phyloP scores from a whole-genome alignment of 2,888 invertebrate genomes.

The Spialia ferax region DNA sequence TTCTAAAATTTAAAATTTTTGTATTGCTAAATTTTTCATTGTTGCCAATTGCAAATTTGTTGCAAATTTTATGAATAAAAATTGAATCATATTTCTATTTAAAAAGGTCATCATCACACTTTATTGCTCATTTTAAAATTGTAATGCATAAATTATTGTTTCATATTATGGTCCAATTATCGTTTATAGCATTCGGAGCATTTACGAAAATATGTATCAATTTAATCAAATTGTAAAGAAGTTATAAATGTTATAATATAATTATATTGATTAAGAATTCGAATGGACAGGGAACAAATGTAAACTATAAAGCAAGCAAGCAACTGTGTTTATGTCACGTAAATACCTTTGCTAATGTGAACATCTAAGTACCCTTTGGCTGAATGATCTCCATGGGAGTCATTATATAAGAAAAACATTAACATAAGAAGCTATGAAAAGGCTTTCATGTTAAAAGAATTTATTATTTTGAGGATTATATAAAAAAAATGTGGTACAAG shows the following conservation, averaged over 20 bases:
- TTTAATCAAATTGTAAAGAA: slow-evolving; percentile 30
- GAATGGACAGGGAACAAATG: slow-evolving; percentile 32
- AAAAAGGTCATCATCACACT: slow-evolving; percentile 42
- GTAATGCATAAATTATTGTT: slow-evolving; percentile 35
- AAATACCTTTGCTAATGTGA: neutral
- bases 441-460: neutral
- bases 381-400: neutral
- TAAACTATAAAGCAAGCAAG: slow-evolving; percentile 11
- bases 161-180: slow-evolving; percentile 43
- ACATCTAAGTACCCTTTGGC: too few species aligned
- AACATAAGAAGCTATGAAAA: neutral
- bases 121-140: slow-evolving; percentile 53
- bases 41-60: slow-evolving; percentile 84
- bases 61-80: slow-evolving; percentile 54
- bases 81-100: slow-evolving; percentile 43
- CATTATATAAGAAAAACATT: neutral
- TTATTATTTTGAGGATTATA: neutral
- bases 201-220: slow-evolving; percentile 29
- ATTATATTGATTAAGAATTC: slow-evolving; percentile 30
- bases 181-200: slow-evolving; percentile 39
- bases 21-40: slow-evolving; percentile 70
- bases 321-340: neutral
- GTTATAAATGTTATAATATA: slow-evolving; percentile 34
- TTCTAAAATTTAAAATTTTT: slow-evolving; percentile 47
- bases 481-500: neutral